Base-by-base conservation (phyloP, 1,140 invertebrate species). In the Conopomorpha cramerella region DNA sequence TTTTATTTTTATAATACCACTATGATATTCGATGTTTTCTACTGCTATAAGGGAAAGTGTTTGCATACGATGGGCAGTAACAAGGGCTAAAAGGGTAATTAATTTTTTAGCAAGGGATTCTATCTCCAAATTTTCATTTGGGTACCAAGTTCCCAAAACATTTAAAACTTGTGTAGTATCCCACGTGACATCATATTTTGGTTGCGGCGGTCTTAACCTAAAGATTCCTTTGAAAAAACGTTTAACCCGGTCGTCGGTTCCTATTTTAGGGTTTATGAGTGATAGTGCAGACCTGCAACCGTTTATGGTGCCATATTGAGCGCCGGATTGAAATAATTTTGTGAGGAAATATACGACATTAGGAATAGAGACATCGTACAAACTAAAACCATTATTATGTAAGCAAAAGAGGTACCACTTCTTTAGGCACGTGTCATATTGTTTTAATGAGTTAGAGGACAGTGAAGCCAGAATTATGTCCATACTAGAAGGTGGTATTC, bases 381-480 rank as follows among this genome's bases (percentile, higher is more conserved):
- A n/a, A n/a, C 13, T 32, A 34, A 12, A 15, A 25, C 12, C 7
- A 25, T 34, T 25, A 26, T 34, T 10, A 25, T 14, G 6, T 14
- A 10, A 7, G 29, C 36, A 38, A 31, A 38, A 38, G 4, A 4
- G 8, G 7, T 16, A 38, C 36, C 27, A 38, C 11, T 19, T 30
- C 28, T 19, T 38, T 2, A 31, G 8, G 11, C 18, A 38, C 1
- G 17, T 19, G 16, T 50, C 34, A 33, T 62, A 62, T 41, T 62
- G 55, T 29, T 51, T 53, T 4, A 48, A 23, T 2, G 54, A 51
- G 2, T 38, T 39, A 2, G 39, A 28, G 7, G 49, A 28, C 1
- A 55, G 19, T 1, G 54, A 55, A 0, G 40, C 30, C 8, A 44
- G 8, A 39, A 49, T 42, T 11, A 52, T 49, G 1, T 45, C 38